Percentiles rank a stretch among this genome's conserved stretches.
Evolutionary conservation across 2,888 invertebrate species (phyloP).

Genomic region (Hololepta plana): DNA sequence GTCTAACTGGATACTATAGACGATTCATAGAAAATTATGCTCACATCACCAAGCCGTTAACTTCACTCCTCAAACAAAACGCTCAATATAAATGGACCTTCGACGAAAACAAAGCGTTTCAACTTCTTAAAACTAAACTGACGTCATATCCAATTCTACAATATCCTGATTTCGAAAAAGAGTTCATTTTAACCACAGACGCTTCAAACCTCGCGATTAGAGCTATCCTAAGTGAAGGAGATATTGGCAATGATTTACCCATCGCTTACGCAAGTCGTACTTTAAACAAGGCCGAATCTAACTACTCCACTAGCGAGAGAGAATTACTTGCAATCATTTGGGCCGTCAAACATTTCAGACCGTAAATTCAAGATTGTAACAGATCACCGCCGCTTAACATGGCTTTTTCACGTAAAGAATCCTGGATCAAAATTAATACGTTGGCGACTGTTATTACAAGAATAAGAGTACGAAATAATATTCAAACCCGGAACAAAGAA

Average conservation of each 20-base stretch:
- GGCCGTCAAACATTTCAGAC: slow-evolving; percentile 1
- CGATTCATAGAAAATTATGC: slow-evolving; percentile 16
- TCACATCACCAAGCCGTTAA: slow-evolving; percentile 8
- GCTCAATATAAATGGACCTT: slow-evolving; percentile 5
- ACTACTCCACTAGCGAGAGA: background rate
- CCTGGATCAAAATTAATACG: background rate
- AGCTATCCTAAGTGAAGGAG: too few relatives aligned
- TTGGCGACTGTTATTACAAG: background rate
- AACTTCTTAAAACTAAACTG: too few relatives aligned
- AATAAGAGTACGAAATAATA: background rate
- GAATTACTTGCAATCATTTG: background rate
- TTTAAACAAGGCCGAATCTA: background rate
- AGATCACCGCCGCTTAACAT: background rate
- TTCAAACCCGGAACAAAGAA: background rate
- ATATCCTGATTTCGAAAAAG: too few relatives aligned
- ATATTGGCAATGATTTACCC: background rate
- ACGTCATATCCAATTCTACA: too few relatives aligned
- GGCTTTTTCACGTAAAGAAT: background rate
- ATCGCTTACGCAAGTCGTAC: background rate
- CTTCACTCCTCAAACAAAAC: slow-evolving; percentile 7
- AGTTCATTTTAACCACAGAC: too few relatives aligned
- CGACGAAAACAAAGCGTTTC: too few relatives aligned
- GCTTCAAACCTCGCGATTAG: too few relatives aligned
- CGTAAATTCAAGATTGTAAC: slow-evolving; percentile 1
- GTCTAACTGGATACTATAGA: slow-evolving; percentile 17